Evolutionary conservation across 2,888 invertebrate genomes (phyloP).

Genomic region (Bibio marci): DNA sequence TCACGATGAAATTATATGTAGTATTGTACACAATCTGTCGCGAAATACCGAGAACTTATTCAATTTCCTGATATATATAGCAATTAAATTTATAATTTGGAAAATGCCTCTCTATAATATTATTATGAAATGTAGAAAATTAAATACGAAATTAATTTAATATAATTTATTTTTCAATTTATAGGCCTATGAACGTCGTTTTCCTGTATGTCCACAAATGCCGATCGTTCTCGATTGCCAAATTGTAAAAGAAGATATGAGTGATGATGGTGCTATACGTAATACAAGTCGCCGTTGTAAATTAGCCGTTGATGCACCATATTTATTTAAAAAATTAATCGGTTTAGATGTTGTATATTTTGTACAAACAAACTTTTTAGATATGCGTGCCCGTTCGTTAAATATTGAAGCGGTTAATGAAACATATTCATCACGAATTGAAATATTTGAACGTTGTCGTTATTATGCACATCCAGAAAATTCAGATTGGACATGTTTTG

Average conservation of each 20-base stretch:
- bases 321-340: slow-evolving; percentile 84
- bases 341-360: slow-evolving; percentile 85
- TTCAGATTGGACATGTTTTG: slow-evolving; percentile 88
- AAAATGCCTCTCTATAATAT: too few species aligned
- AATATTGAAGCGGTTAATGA: slow-evolving; percentile 87
- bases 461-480: slow-evolving; percentile 72
- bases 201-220: slow-evolving; percentile 86
- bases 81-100: too few species aligned
- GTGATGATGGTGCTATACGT: slow-evolving; percentile 59
- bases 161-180: too few species aligned
- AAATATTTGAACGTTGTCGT: slow-evolving; percentile 70
- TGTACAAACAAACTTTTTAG: slow-evolving; percentile 75
- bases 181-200: slow-evolving; percentile 86
- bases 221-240: slow-evolving; percentile 85
- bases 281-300: slow-evolving; percentile 73
- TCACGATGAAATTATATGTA: too few species aligned
- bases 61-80: too few species aligned
- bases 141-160: too few species aligned
- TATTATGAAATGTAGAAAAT: too few species aligned
- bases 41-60: too few species aligned
- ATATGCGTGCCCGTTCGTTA: slow-evolving; percentile 57
- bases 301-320: slow-evolving; percentile 85
- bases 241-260: slow-evolving; percentile 57
- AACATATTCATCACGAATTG: slow-evolving; percentile 68
- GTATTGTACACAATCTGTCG: too few species aligned